A percentile compares a stretch with the other conserved stretches of the same genome.
These are phyloP conservation scores for Sitobion miscanthi DNA, from an alignment of 1,140 invertebrate species.

Conservation along the genomic window DNA sequence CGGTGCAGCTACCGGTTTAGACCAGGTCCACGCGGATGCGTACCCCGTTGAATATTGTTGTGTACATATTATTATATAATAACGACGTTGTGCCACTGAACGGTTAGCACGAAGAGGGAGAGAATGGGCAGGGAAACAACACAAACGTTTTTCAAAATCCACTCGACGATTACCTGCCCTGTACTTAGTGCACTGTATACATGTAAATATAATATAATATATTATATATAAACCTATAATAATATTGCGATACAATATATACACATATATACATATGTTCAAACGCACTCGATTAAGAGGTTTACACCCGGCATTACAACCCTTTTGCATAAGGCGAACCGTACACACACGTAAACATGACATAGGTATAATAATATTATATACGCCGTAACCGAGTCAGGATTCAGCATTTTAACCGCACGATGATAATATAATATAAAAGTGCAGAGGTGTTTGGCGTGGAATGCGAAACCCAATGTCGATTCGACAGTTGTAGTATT, in stretches of 20 bases:
- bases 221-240: not conserved
- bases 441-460: not conserved
- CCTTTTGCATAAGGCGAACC: not conserved
- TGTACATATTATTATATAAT: not conserved
- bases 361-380: not conserved
- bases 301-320: conserved; percentile 19
- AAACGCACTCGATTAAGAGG: not conserved
- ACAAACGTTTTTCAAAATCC: not conserved
- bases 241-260: not conserved
- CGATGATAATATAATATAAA: not conserved
- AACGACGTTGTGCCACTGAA: not conserved
- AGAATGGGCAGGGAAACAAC: not conserved
- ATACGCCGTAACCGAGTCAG: not conserved
- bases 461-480: not conserved
- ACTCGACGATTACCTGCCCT: not conserved
- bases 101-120: not conserved
- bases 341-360: not conserved
- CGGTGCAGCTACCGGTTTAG: not conserved
- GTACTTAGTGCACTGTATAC: too few species aligned
- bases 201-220: too few species aligned
- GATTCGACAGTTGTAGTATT: not conserved
- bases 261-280: not conserved
- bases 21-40: not conserved
- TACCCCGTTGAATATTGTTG: not conserved
- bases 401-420: not conserved